Percentiles rank a stretch among this genome's conserved stretches.
phyloP scores from a whole-genome alignment of 30 jellyfish, hydroid and myxozoan genomes.

The Aurelia aurita region DNA sequence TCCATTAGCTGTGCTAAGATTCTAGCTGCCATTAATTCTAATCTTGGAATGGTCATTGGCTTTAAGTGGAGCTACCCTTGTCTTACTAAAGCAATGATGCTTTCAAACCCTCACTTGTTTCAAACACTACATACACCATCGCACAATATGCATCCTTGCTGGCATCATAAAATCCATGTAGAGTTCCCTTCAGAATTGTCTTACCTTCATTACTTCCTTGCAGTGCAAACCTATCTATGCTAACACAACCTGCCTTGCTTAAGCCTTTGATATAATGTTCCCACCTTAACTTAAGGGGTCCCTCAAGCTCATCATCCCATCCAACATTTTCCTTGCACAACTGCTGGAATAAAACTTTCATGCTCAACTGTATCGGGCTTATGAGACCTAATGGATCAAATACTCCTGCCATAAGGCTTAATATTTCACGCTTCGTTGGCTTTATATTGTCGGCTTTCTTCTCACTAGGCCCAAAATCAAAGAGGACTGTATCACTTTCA shows the following conservation, averaged over 20 bases:
- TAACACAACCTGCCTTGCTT: constrained; percentile 31
- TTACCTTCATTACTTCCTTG: background rate
- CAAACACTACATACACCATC: constrained; percentile 13
- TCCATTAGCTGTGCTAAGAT: constrained; percentile 35
- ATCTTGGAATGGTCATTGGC: constrained; percentile 37
- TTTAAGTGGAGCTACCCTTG: constrained; percentile 54
- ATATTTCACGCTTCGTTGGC: constrained; percentile 27
- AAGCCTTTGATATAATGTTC: background rate
- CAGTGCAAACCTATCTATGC: constrained; percentile 19
- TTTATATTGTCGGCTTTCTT: background rate
- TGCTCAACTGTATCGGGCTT: constrained; percentile 9
- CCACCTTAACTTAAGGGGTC: constrained; percentile 11
- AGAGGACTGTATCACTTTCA: constrained; percentile 16
- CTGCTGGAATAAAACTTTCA: constrained; percentile 4
- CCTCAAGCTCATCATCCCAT: constrained; percentile 46
- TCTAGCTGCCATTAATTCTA: constrained; percentile 44
- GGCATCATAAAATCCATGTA: constrained; percentile 24
- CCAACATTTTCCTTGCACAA: constrained; percentile 14
- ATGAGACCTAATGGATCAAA: constrained; percentile 44
- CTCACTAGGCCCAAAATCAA: background rate
- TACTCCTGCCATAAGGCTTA: constrained; percentile 5
- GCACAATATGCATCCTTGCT: constrained; percentile 32
- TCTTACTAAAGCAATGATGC: constrained; percentile 13
- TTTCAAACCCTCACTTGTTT: constrained; percentile 6
- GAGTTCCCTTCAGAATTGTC: background rate